These are phyloP conservation scores for Ctenoplectra terminalis DNA, from an alignment of 1,140 invertebrate species.

Conservation along the genomic window DNA sequence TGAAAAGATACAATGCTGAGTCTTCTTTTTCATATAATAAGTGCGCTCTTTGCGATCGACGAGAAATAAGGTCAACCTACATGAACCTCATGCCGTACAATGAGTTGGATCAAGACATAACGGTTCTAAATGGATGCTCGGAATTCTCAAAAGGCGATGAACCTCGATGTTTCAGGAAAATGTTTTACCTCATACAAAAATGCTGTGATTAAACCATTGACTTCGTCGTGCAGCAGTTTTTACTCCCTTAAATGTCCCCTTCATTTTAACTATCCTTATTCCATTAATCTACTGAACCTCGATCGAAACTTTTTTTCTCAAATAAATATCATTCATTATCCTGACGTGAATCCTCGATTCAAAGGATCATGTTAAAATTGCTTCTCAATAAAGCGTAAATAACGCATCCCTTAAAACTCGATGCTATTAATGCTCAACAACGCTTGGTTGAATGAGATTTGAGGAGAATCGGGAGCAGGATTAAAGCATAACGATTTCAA, in stretches of 20 bases:
- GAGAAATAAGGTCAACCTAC: slow-evolving; percentile 24
- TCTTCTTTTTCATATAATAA: no score
- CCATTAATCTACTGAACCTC: no score
- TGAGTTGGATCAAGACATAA: slow-evolving; percentile 26
- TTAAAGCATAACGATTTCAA: slow-evolving; percentile 28
- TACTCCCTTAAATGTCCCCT: no score
- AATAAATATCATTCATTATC: not conserved
- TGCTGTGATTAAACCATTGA: not conserved
- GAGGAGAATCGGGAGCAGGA: not conserved
- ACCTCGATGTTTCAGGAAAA: not conserved
- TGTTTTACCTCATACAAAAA: not conserved
- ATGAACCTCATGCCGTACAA: slow-evolving; percentile 25
- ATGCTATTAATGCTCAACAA: not conserved
- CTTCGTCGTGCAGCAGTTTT: no score
- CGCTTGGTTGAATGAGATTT: slow-evolving; percentile 3
- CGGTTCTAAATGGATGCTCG: slow-evolving; percentile 45
- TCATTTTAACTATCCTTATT: no score
- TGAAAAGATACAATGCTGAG: no score
- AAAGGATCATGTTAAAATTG: not conserved
- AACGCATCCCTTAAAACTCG: not conserved
- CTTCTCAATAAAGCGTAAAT: not conserved
- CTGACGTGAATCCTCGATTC: not conserved
- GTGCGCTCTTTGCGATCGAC: slow-evolving; percentile 1
- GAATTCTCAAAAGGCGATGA: slow-evolving; percentile 8
- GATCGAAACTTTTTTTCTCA: not conserved